Conservation (phyloP, 2,797 vertebrate species). For the Epinephelus coioides region DNA sequence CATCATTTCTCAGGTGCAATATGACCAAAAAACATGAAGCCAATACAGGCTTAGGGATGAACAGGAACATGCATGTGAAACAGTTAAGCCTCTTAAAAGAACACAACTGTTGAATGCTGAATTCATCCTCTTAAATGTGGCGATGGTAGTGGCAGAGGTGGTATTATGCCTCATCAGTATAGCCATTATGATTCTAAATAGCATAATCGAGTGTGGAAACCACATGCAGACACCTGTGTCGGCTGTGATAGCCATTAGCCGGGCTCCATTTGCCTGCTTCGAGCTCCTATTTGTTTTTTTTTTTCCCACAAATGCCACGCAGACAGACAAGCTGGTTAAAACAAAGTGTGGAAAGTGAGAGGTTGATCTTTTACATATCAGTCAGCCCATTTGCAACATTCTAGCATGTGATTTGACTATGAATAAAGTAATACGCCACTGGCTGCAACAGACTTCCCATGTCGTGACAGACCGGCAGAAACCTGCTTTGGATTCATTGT, state of each 20-base stretch:
- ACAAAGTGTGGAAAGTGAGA: constrained; percentile 49
- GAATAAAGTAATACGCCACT: constrained; percentile 46
- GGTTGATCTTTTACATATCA: constrained; percentile 71
- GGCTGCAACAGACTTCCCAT: constrained; percentile 35
- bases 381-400: constrained; percentile 75
- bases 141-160: not conserved
- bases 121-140: not conserved
- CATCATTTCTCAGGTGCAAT: constrained; percentile 7
- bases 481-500: constrained; percentile 35
- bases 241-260: constrained; percentile 26
- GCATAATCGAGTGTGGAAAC: constrained; percentile 15
- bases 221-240: constrained; percentile 65
- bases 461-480: not conserved
- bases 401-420: constrained; percentile 71
- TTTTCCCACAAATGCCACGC: constrained; percentile 47
- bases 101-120: not conserved
- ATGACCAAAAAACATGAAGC: not conserved
- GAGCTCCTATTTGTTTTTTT: constrained; percentile 65
- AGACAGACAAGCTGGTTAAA: constrained; percentile 34
- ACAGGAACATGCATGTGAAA: not conserved
- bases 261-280: constrained; percentile 66
- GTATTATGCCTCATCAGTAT: constrained; percentile 15
- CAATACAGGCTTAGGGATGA: not conserved
- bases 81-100: not conserved
- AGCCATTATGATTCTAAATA: constrained; percentile 21